Percentiles rank a stretch among this genome's conserved stretches.
Evolutionary conservation across 2,888 invertebrate genomes (phyloP).

Genomic region (Gari tellinella): DNA sequence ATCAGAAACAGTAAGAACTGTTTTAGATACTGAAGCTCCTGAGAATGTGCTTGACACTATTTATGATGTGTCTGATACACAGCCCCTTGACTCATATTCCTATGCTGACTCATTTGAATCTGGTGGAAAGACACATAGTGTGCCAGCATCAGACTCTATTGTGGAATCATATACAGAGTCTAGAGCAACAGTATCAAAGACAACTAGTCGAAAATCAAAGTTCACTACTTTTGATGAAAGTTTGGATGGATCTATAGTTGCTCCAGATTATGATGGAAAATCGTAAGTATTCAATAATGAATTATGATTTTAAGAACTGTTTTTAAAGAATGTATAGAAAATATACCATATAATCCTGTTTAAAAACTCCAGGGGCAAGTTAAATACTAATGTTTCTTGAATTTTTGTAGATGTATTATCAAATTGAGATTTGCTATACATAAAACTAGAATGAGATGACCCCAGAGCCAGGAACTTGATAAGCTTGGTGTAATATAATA

Average conservation of each 20-base stretch:
- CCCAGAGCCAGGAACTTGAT: no score
- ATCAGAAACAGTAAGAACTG: slow-evolving; percentile 7
- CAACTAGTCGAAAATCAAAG: slow-evolving; percentile 15
- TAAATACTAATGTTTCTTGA: no score
- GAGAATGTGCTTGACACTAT: slow-evolving; percentile 21
- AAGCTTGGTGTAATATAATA: no score
- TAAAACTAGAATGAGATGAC: no score
- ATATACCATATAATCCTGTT: no score
- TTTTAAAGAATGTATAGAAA: no score
- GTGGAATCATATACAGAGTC: slow-evolving; percentile 17
- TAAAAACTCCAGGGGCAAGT: no score
- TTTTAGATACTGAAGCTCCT: slow-evolving; percentile 17
- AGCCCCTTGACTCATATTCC: slow-evolving; percentile 38
- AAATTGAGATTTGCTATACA: no score
- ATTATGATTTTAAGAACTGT: no score
- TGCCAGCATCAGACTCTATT: slow-evolving; percentile 5
- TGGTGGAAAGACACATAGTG: slow-evolving; percentile 23
- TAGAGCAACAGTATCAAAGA: slow-evolving; percentile 8
- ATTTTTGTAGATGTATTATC: no score
- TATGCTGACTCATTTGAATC: slow-evolving; percentile 59
- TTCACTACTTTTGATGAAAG: slow-evolving; percentile 4
- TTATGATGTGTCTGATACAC: slow-evolving; percentile 29
- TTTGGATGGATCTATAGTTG: slow-evolving; percentile 38
- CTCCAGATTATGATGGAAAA: slow-evolving; percentile 49
- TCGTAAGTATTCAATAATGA: slow-evolving; percentile 25